A percentile compares a stretch with the other conserved stretches of the same genome.
These are phyloP conservation scores for Neotoma lepida DNA, from an alignment of 2,113 vertebrate genomes.

Conservation along the genomic window DNA sequence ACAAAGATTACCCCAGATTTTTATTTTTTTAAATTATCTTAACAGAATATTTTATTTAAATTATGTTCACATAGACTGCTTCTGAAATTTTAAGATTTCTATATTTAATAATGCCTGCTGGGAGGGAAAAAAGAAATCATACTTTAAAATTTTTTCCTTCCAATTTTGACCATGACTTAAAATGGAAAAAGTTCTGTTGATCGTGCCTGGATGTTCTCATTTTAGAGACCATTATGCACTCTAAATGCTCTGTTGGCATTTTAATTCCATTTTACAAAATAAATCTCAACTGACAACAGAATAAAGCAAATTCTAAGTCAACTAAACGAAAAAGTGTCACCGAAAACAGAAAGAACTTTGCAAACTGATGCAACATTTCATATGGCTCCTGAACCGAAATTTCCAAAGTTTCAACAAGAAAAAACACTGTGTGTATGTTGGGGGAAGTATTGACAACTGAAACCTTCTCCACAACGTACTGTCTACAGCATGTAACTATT, in stretches of 20 bases:
- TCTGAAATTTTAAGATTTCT: slow-evolving; percentile 80
- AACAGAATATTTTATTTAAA: slow-evolving; percentile 81
- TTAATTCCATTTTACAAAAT: slow-evolving; percentile 81
- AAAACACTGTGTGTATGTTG: slow-evolving; percentile 46
- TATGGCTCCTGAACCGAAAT: slow-evolving; percentile 79
- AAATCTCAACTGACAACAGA: slow-evolving; percentile 81
- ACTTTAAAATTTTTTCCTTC: slow-evolving; percentile 80
- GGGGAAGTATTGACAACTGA: slow-evolving; percentile 64
- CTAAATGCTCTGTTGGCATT: slow-evolving; percentile 82
- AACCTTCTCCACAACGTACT: slow-evolving; percentile 54
- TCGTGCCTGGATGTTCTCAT: slow-evolving; percentile 78
- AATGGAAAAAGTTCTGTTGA: slow-evolving; percentile 81
- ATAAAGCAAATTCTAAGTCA: slow-evolving; percentile 82
- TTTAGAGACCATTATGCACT: slow-evolving; percentile 80
- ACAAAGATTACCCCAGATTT: slow-evolving; percentile 76
- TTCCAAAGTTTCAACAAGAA: slow-evolving; percentile 75
- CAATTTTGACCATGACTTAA: slow-evolving; percentile 81
- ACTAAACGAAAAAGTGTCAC: slow-evolving; percentile 79
- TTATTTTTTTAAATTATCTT: slow-evolving; percentile 78
- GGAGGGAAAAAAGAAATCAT: slow-evolving; percentile 75
- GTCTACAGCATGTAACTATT: slow-evolving; percentile 42
- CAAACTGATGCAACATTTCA: slow-evolving; percentile 79
- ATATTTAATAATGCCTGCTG: slow-evolving; percentile 80
- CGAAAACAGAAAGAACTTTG: slow-evolving; percentile 81
- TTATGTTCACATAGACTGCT: slow-evolving; percentile 77